Evolutionary conservation across 2,888 invertebrate species (phyloP), one percentile per base, ranked within the genome.

Genomic region (Iselma pallidipennis): DNA sequence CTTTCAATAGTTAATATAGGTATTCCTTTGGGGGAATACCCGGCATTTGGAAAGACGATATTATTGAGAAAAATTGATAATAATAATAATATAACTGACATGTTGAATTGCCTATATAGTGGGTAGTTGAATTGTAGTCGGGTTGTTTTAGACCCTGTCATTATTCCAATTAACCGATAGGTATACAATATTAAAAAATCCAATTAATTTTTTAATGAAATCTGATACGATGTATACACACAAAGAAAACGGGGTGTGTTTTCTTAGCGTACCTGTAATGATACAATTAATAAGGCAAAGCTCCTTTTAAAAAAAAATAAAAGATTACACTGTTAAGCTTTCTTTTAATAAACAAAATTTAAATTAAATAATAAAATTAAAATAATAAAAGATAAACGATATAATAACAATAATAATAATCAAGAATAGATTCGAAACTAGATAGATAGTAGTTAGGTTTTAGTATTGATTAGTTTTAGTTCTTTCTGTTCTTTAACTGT

Each of bases 401-500:
- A n/a, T n/a, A n/a, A n/a, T n/a, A n/a, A n/a, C n/a, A n/a, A n/a
- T n/a, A n/a, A n/a, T n/a, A n/a, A n/a, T n/a, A n/a, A n/a, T n/a
- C n/a, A n/a, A n/a, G n/a, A n/a, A n/a, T n/a, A n/a, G n/a, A n/a
- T n/a, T n/a, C n/a, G n/a, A n/a, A n/a, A n/a, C n/a, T n/a, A n/a
- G n/a, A n/a, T n/a, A n/a, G n/a, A n/a, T n/a, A n/a, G n/a, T n/a
- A n/a, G n/a, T n/a, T n/a, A n/a, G 69, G 82, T 78, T 68, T 81
- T 70, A 56, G 85, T 31, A 42, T 55, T 58, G 49, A 58, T 63
- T 53, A 81, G 54, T 25, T 78, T 78, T 55, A 80, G 45, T 82
- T 98, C 98, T 80, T 96, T 98, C 78, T 91, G 88, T 80, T 97
- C 96, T 82, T 98, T 98, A 76, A 89, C 90, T 70, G 86, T 84